Conservation (phyloP, 2,797 vertebrate genomes). For the Hemibagrus guttatus region DNA sequence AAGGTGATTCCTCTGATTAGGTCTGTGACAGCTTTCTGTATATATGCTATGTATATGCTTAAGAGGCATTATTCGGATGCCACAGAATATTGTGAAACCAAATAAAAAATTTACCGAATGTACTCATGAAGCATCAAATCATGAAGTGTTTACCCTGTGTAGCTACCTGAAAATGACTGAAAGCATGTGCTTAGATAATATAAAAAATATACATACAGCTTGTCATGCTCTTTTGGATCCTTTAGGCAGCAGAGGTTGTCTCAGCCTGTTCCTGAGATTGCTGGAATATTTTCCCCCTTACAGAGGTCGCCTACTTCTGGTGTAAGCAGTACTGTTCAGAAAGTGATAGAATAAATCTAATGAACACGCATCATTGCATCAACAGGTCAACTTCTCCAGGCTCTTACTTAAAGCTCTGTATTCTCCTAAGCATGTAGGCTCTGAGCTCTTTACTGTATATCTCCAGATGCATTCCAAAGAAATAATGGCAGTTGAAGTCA, state of each 20-base stretch:
- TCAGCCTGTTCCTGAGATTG: slow-evolving; percentile 25
- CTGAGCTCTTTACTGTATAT: neutral
- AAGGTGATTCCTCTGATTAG: neutral
- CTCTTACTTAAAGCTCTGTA: neutral
- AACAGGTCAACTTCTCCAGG: neutral
- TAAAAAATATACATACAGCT: slow-evolving; percentile 1
- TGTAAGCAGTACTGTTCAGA: neutral
- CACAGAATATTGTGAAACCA: slow-evolving; percentile 8
- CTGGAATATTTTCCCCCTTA: slow-evolving; percentile 20
- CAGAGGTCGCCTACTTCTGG: neutral
- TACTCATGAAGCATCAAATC: slow-evolving; percentile 1
- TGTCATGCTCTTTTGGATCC: slow-evolving; percentile 4
- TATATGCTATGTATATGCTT: neutral
- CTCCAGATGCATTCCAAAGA: neutral
- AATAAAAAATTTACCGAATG: neutral
- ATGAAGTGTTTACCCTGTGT: neutral
- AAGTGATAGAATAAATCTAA: slow-evolving; percentile 20
- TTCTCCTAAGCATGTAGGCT: neutral
- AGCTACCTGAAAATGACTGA: neutral
- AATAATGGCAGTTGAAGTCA: neutral
- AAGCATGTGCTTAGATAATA: slow-evolving; percentile 20
- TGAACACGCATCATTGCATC: neutral
- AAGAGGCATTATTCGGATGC: neutral
- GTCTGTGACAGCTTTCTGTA: neutral
- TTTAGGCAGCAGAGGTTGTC: slow-evolving; percentile 4